phyloP scores from a whole-genome alignment of 2,888 invertebrate species.

The Bibio marci region DNA sequence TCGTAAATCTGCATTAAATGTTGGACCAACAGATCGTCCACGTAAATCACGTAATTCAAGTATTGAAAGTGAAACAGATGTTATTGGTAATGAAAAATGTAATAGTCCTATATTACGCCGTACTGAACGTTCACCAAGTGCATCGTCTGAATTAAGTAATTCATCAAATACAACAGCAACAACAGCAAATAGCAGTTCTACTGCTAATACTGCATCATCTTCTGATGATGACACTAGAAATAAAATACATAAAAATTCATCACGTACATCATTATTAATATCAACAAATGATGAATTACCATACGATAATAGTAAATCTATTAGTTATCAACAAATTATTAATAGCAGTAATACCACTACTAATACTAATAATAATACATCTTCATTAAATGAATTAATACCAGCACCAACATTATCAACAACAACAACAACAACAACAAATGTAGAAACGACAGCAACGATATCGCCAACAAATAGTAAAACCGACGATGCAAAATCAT shows the following conservation, averaged over 20 bases:
- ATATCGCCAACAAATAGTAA: slow-evolving; percentile 21
- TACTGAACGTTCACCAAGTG: slow-evolving; percentile 30
- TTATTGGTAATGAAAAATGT: slow-evolving; percentile 3
- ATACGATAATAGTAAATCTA: slow-evolving; percentile 34
- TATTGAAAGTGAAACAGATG: slow-evolving; percentile 12
- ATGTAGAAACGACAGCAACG: slow-evolving; percentile 1
- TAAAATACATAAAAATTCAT: slow-evolving; percentile 16
- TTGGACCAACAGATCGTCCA: slow-evolving; percentile 32
- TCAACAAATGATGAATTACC: slow-evolving; percentile 39
- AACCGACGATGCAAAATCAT: slow-evolving; percentile 49
- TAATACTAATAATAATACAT: no score
- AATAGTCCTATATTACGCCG: no score
- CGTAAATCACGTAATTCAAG: slow-evolving; percentile 28
- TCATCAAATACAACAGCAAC: slow-evolving; percentile 21
- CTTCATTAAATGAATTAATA: no score
- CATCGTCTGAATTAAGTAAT: slow-evolving; percentile 32
- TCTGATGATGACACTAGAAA: neutral
- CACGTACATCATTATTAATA: slow-evolving; percentile 33
- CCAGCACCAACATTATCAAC: slow-evolving; percentile 27
- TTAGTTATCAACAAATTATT: slow-evolving; percentile 18
- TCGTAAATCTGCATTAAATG: slow-evolving; percentile 54
- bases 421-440: slow-evolving; percentile 7
- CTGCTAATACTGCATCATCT: slow-evolving; percentile 19
- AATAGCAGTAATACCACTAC: slow-evolving; percentile 17
- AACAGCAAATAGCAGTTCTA: slow-evolving; percentile 8